Evolutionary conservation across 2,888 invertebrate species (phyloP).

Genomic region (Meta bourneti): DNA sequence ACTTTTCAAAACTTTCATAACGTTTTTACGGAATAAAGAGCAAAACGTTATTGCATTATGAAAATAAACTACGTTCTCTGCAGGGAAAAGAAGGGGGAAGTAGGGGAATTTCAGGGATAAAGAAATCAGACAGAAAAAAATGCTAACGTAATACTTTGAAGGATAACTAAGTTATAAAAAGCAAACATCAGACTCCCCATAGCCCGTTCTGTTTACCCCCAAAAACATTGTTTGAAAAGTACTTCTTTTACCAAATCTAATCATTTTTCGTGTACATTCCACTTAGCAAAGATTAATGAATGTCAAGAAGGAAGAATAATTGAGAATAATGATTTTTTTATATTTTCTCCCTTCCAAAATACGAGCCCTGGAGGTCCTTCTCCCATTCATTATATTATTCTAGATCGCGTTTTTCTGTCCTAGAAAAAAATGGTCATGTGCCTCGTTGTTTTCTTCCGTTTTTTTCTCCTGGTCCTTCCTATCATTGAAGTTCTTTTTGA

Average conservation of each 20-base stretch:
- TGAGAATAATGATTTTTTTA: constrained; percentile 64
- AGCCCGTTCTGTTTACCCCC: constrained; percentile 63
- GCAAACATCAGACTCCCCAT: constrained; percentile 57
- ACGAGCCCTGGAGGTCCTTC: constrained; percentile 24
- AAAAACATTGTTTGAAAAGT: constrained; percentile 67
- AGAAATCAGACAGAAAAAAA: constrained; percentile 52
- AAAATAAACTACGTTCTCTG: constrained; percentile 52
- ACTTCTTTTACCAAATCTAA: constrained; percentile 70
- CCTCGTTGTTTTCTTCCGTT: neutral
- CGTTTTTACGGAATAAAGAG: constrained; percentile 30
- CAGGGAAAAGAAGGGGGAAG: constrained; percentile 5
- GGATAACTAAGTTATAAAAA: constrained; percentile 73
- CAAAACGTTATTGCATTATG: constrained; percentile 53
- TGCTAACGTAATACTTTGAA: constrained; percentile 57
- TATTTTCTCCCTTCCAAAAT: constrained; percentile 10
- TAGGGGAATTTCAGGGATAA: constrained; percentile 21
- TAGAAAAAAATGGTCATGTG: constrained; percentile 7
- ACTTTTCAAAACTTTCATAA: constrained; percentile 40
- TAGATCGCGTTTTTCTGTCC: neutral
- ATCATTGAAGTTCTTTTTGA: constrained; percentile 4
- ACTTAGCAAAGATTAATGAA: constrained; percentile 69
- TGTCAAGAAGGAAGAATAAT: constrained; percentile 65
- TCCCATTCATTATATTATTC: constrained; percentile 25
- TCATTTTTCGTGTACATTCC: constrained; percentile 69
- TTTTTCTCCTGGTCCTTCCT: constrained; percentile 3